These are phyloP conservation scores for Cynopterus sphinx DNA, from an alignment of 2,797 vertebrate species.

Conservation along the genomic window DNA sequence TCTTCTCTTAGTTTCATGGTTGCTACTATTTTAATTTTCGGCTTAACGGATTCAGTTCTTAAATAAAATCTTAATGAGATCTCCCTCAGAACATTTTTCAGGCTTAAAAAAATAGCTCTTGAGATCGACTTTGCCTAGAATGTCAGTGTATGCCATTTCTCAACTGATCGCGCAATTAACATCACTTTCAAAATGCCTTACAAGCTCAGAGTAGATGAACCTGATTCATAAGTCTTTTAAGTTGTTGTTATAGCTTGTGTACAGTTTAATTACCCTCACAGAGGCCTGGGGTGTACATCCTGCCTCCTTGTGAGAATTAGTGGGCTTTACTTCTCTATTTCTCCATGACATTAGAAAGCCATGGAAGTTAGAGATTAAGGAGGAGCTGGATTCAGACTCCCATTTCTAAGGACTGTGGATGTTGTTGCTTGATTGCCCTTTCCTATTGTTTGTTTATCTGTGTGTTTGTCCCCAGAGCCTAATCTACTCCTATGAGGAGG, in stretches of 20 bases:
- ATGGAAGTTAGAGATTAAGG: neutral
- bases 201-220: neutral
- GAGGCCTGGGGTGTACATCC: neutral
- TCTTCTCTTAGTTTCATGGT: neutral
- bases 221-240: neutral
- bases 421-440: neutral
- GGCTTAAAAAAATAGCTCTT: constrained; percentile 1
- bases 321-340: neutral
- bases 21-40: neutral
- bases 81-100: neutral
- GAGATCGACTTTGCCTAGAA: neutral
- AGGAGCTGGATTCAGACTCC: neutral
- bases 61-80: neutral
- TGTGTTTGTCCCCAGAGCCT: neutral
- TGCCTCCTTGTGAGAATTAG: neutral
- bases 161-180: neutral
- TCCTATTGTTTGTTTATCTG: neutral
- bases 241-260: neutral
- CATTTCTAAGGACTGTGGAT: neutral
- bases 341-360: neutral
- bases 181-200: neutral
- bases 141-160: neutral
- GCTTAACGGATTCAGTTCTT: neutral
- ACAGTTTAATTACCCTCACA: neutral
- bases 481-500: neutral